phyloP scores from a whole-genome alignment of 2,797 vertebrate species.

The Halcyon leucocephala region DNA sequence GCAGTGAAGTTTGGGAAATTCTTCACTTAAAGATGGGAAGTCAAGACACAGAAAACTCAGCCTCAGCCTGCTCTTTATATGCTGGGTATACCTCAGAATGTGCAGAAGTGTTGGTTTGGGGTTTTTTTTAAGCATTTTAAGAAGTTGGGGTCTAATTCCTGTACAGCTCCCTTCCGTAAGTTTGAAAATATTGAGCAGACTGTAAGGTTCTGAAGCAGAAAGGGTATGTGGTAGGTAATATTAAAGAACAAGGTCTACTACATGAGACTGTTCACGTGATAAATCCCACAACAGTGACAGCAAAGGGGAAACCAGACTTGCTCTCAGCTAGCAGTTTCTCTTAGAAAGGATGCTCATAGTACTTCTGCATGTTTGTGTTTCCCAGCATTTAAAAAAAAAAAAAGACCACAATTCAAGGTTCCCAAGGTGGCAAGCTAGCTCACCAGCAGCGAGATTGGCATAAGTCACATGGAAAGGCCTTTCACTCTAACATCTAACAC shows the following conservation, averaged over 20 bases:
- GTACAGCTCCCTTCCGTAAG: background rate
- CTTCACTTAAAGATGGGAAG: background rate
- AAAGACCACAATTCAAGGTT: background rate
- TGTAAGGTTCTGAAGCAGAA: background rate
- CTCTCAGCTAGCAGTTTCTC: background rate
- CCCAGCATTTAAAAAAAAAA: background rate
- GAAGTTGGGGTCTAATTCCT: background rate
- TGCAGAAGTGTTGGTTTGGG: no score
- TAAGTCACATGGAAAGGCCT: background rate
- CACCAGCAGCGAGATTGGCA: background rate
- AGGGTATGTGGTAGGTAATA: background rate
- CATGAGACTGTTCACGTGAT: background rate
- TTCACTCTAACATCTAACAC: background rate
- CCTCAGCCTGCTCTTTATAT: background rate
- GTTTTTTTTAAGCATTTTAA: background rate
- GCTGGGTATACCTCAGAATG: rapidly evolving
- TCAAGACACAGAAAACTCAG: background rate
- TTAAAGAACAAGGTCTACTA: background rate
- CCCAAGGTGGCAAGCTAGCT: background rate
- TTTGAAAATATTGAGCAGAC: background rate
- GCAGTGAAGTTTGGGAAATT: background rate
- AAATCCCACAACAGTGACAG: background rate
- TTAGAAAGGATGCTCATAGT: background rate
- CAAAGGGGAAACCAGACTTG: background rate
- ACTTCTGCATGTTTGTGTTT: background rate